Evolutionary conservation across 2,797 vertebrate genomes (phyloP).

Genomic region (Pempheris klunzingeri): DNA sequence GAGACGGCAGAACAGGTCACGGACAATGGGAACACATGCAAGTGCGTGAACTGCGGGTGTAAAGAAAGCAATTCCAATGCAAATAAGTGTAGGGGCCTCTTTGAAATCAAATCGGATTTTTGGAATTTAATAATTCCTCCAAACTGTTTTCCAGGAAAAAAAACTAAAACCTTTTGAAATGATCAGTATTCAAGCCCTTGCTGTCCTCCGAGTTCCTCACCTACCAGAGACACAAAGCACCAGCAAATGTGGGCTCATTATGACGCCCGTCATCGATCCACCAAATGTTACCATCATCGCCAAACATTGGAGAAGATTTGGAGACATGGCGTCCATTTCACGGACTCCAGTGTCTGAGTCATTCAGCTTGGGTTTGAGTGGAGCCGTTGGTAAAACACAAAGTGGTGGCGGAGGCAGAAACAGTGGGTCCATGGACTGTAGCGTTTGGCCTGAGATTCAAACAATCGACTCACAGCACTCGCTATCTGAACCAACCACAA

Average conservation of each 20-base stretch:
- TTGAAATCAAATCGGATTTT: slow-evolving; percentile 73
- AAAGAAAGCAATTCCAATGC: slow-evolving; percentile 75
- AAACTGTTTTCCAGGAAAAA: slow-evolving; percentile 63
- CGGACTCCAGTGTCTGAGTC: slow-evolving; percentile 59
- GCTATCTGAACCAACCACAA: slow-evolving; percentile 78
- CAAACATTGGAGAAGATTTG: slow-evolving; percentile 37
- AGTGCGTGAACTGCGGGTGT: slow-evolving; percentile 64
- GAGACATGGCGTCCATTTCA: slow-evolving; percentile 49
- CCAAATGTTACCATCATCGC: slow-evolving; percentile 64
- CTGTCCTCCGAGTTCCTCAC: slow-evolving; percentile 74
- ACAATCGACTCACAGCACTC: slow-evolving; percentile 55
- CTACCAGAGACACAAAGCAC: slow-evolving; percentile 60
- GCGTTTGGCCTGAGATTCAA: slow-evolving; percentile 73
- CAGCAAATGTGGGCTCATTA: slow-evolving; percentile 45
- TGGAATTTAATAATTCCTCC: slow-evolving; percentile 63
- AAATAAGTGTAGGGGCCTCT: slow-evolving; percentile 65
- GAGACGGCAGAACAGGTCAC: slow-evolving; percentile 75
- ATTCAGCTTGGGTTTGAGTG: slow-evolving; percentile 61
- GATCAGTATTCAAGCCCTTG: slow-evolving; percentile 59
- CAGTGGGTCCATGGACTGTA: slow-evolving; percentile 64
- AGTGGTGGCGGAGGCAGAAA: slow-evolving; percentile 63
- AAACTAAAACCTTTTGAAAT: slow-evolving; percentile 50
- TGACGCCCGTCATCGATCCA: slow-evolving; percentile 41
- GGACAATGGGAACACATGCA: slow-evolving; percentile 76
- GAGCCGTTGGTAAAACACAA: slow-evolving; percentile 75